These are phyloP conservation scores for Acipenser transmontanus DNA, from an alignment of 2,797 vertebrate genomes.

Conservation along the genomic window DNA sequence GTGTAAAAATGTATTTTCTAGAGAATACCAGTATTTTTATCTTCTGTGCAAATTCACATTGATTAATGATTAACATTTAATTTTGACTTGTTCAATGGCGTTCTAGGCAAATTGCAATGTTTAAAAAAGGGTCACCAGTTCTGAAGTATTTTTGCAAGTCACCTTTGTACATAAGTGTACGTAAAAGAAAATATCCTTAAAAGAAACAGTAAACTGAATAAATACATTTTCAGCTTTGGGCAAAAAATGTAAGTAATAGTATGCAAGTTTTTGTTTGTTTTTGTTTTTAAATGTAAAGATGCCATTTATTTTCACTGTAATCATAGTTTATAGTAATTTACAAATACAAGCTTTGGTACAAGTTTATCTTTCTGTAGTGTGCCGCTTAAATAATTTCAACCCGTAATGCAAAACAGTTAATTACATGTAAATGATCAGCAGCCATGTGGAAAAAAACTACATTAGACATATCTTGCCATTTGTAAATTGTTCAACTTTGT, in stretches of 20 bases:
- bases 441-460: slow-evolving; percentile 76
- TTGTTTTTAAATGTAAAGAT: slow-evolving; percentile 72
- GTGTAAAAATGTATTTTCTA: slow-evolving; percentile 47
- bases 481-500: slow-evolving; percentile 88
- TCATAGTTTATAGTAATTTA: slow-evolving; percentile 91
- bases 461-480: slow-evolving; percentile 75
- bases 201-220: slow-evolving; percentile 37
- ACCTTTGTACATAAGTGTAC: slow-evolving; percentile 26
- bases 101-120: slow-evolving; percentile 45
- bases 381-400: slow-evolving; percentile 45
- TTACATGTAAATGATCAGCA: slow-evolving; percentile 87
- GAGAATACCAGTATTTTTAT: slow-evolving; percentile 49
- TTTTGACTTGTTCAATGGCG: slow-evolving; percentile 33
- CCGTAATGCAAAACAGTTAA: slow-evolving; percentile 48
- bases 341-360: slow-evolving; percentile 93
- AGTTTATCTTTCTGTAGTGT: slow-evolving; percentile 82
- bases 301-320: slow-evolving; percentile 72
- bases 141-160: slow-evolving; percentile 40
- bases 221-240: slow-evolving; percentile 53
- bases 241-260: slow-evolving; percentile 56
- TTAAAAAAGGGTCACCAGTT: slow-evolving; percentile 52
- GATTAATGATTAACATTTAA: slow-evolving; percentile 48
- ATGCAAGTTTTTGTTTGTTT: slow-evolving; percentile 63
- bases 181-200: slow-evolving; percentile 31
- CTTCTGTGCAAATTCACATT: slow-evolving; percentile 48